Conservation (phyloP, 2,888 invertebrate species). For the Drosophila kanekoi region DNA sequence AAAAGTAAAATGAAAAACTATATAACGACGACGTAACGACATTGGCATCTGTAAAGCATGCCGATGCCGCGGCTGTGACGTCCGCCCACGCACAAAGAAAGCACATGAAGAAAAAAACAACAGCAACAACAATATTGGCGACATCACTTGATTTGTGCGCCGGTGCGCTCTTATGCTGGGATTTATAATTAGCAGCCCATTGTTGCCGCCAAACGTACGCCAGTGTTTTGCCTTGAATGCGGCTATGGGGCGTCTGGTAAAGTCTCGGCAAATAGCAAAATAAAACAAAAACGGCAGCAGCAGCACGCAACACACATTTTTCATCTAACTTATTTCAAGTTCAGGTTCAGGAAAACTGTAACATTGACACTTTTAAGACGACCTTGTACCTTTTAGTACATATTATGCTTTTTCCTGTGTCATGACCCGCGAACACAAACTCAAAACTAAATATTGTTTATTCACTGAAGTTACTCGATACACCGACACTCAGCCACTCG, state of each 20-base stretch:
- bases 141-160: conserved; percentile 61
- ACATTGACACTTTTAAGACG: conserved; percentile 29
- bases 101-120: conserved; percentile 23
- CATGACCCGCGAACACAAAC: conserved; percentile 36
- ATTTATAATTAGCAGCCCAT: conserved; percentile 76
- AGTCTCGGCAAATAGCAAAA: conserved; percentile 28
- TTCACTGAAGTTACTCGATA: conserved; percentile 40
- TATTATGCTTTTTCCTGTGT: conserved; percentile 31
- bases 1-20: conserved; percentile 19
- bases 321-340: conserved; percentile 44
- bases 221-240: conserved; percentile 60
- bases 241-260: conserved; percentile 29
- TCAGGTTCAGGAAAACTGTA: conserved; percentile 62
- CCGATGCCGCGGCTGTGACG: conserved; percentile 53
- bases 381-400: conserved; percentile 50
- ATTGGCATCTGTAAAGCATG: conserved; percentile 66
- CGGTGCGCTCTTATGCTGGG: conserved; percentile 67
- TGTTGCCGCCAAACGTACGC: conserved; percentile 70
- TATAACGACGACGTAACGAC: conserved; percentile 63
- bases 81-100: conserved; percentile 57
- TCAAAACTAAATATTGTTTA: conserved; percentile 47
- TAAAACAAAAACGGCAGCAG: conserved; percentile 39
- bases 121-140: conserved; percentile 37
- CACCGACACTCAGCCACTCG: conserved; percentile 20
- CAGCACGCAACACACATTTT: conserved; percentile 35